These are phyloP conservation scores for Campaea margaritaria DNA, from an alignment of 2,888 invertebrate species.

Conservation along the genomic window DNA sequence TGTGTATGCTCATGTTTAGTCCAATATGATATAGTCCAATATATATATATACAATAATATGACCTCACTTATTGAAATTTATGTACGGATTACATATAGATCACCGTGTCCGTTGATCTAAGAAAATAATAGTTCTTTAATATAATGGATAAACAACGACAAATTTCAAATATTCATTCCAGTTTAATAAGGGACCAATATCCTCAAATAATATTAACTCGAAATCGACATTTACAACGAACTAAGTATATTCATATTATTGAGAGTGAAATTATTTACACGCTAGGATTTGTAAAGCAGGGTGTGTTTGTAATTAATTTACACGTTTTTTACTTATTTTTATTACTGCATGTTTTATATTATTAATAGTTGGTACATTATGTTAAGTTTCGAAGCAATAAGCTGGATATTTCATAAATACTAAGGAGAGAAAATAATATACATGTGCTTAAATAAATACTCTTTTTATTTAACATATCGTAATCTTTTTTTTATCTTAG, in stretches of 20 bases:
- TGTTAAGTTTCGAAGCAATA: slow-evolving; percentile 66
- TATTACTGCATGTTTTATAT: slow-evolving; percentile 41
- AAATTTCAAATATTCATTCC: neutral
- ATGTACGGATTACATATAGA: neutral
- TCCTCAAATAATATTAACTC: neutral
- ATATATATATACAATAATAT: no score
- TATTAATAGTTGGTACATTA: slow-evolving; percentile 31
- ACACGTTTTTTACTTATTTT: slow-evolving; percentile 29
- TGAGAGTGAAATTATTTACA: slow-evolving; percentile 12
- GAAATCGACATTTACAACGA: neutral
- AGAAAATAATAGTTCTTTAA: no score
- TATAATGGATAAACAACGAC: neutral
- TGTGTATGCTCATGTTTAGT: no score
- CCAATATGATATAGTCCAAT: no score
- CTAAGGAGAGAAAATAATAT: slow-evolving; percentile 59
- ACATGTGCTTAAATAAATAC: slow-evolving; percentile 69
- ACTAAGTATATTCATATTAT: slow-evolving; percentile 2
- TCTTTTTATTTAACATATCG: slow-evolving; percentile 48
- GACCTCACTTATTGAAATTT: no score
- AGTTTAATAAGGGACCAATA: slow-evolving; percentile 4
- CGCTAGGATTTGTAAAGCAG: slow-evolving; percentile 24
- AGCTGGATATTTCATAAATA: slow-evolving; percentile 59
- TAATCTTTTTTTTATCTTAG: neutral
- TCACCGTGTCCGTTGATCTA: no score
- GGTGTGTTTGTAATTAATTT: slow-evolving; percentile 28